phyloP scores from a whole-genome alignment of 2,797 vertebrate species.

The Huso huso region DNA sequence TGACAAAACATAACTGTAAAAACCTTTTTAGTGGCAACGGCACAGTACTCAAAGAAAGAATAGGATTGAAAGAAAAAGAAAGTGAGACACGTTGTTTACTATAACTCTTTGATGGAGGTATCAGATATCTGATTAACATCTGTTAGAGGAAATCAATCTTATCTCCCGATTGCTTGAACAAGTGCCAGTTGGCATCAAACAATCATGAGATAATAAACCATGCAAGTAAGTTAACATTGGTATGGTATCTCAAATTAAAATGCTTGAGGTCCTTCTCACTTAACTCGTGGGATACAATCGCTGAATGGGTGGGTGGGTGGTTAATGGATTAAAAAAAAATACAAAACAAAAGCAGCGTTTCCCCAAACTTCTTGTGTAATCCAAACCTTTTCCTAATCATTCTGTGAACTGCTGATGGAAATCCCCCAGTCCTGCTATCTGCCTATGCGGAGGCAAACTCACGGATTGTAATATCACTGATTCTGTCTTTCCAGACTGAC shows the following conservation, averaged over 20 bases:
- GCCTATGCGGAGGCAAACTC: slow-evolving; percentile 6
- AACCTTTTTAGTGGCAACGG: no score
- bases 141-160: slow-evolving; percentile 19
- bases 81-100: no score
- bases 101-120: slow-evolving; percentile 5
- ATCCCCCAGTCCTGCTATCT: slow-evolving; percentile 38
- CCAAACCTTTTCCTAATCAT: no score
- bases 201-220: slow-evolving; percentile 27
- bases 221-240: slow-evolving; percentile 25
- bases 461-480: slow-evolving; percentile 22
- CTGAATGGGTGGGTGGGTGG: slow-evolving; percentile 13
- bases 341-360: no score
- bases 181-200: slow-evolving; percentile 27
- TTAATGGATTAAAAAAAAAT: no score
- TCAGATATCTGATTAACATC: slow-evolving; percentile 17
- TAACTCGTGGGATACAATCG: slow-evolving; percentile 15
- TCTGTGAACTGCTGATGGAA: slow-evolving; percentile 29
- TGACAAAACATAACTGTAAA: no score
- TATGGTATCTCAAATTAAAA: slow-evolving; percentile 25
- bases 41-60: no score
- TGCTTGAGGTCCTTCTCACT: slow-evolving; percentile 13
- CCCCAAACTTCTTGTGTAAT: no score
- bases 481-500: slow-evolving; percentile 17
- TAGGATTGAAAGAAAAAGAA: no score
- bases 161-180: slow-evolving; percentile 20